Evolutionary conservation across 2,797 vertebrate genomes (phyloP).

Genomic region (Nothura maculosa): DNA sequence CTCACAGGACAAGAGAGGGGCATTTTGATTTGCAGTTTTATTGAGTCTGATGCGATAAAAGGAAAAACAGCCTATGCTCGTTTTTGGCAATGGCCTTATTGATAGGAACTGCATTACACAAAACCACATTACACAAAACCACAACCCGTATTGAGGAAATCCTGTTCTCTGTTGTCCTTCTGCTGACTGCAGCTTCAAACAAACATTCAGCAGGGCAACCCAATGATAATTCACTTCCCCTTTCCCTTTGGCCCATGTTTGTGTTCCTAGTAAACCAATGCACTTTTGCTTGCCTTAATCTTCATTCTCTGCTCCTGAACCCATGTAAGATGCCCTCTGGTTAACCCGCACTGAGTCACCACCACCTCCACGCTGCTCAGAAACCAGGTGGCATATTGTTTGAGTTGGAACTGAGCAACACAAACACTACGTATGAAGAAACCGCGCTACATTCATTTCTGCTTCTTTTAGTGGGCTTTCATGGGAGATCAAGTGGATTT

Average conservation of each 20-base stretch:
- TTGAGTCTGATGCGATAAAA: background rate
- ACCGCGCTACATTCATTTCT: background rate
- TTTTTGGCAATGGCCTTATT: background rate
- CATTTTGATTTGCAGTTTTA: background rate
- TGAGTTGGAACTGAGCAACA: slow-evolving; percentile 13
- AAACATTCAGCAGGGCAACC: background rate
- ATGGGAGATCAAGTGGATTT: background rate
- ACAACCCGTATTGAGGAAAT: fast-evolving
- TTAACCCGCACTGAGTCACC: slow-evolving; percentile 9
- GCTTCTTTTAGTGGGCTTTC: background rate
- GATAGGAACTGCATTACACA: background rate
- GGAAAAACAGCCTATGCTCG: background rate
- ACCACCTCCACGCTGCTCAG: background rate
- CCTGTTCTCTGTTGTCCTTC: background rate
- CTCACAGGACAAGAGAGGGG: background rate
- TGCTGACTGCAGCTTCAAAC: background rate
- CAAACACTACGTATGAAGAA: background rate
- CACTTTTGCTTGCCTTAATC: background rate
- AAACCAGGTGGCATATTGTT: background rate
- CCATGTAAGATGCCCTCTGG: background rate
- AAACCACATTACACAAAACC: background rate
- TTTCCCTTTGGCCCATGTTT: background rate
- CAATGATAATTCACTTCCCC: background rate
- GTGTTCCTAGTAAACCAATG: background rate
- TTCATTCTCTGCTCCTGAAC: background rate